Evolutionary conservation across 2,888 invertebrate genomes (phyloP).

Genomic region (Trypoxylon attenuatum): DNA sequence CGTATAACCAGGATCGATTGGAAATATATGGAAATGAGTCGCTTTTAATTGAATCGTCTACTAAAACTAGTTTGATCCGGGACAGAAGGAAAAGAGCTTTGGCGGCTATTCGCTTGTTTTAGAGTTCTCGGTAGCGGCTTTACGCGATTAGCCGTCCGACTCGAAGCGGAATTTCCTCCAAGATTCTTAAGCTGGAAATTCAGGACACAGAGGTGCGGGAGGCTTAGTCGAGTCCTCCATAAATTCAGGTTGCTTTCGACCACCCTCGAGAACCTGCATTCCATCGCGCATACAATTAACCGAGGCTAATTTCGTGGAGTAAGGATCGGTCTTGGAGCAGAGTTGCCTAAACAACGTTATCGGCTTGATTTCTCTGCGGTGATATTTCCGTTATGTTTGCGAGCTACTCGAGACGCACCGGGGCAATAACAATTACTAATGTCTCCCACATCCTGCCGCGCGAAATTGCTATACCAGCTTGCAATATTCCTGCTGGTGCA

Average conservation of each 20-base stretch:
- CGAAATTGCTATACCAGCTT: background rate
- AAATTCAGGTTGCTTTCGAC: background rate
- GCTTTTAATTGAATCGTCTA: constrained; percentile 7
- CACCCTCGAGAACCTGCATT: background rate
- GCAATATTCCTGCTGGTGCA: background rate
- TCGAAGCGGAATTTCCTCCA: background rate
- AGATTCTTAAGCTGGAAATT: background rate
- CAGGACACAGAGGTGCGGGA: background rate
- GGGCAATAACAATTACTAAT: constrained; percentile 5
- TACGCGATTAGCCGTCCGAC: too few species aligned
- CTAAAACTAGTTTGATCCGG: constrained; percentile 5
- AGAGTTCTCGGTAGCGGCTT: too few species aligned
- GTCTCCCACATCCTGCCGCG: background rate
- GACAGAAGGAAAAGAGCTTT: too few species aligned
- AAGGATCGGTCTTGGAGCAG: background rate
- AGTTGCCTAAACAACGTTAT: background rate
- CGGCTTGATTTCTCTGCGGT: background rate
- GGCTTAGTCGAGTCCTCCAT: background rate
- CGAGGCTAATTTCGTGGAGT: background rate
- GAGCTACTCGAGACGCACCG: background rate
- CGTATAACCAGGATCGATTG: constrained; percentile 16
- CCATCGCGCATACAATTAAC: background rate
- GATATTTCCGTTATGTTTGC: background rate
- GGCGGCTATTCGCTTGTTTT: too few species aligned
- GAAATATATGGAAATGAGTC: constrained; percentile 18